Evolutionary conservation across 2,888 invertebrate genomes (phyloP), one percentile per base, ranked within the genome.

Genomic region (Antheraea yamamai): DNA sequence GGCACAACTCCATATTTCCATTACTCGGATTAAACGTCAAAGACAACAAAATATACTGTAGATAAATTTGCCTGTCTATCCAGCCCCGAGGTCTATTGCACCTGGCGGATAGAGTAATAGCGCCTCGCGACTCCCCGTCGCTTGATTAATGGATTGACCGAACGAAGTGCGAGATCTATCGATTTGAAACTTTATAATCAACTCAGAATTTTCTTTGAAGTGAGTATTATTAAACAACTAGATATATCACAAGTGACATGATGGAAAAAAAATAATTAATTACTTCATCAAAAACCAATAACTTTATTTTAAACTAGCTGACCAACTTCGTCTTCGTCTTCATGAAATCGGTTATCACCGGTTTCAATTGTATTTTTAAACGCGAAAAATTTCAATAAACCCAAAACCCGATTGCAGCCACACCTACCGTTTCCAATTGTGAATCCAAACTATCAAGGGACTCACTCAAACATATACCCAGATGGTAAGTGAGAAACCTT

Each of bases 71-170:
- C 64, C 30, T 30, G 64, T 66, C 64, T 30, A 66, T 30, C 30
- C 4, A 6, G 26, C 12, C 12, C 14, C 30, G 64, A 30, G 30
- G 64, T 66, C 64, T 30, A 26, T 66, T 66, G 26, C 64, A 66
- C 64, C 64, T 66, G 64, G 64, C 64, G 14, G 64, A 30, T 26
- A 66, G 64, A 66, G 64, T 66, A 66, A 30, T 66, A 66, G 64
- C 30, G 4, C 30, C n/a, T 61, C 26, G 30, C 64, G 64, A 66
- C 64, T 0, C 26, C 64, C 64, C 64, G 30, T 30, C 16, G 64
- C 64, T 14, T 66, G 64, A 66, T 66, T 66, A 66, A 66, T 66
- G 64, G 64, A 66, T 66, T 66, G 16, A 66, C 26, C 64, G 64
- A 30, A 66, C 64, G 30, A 66, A 66, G 26, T 30, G 26, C 3